Conservation (phyloP, 2,888 invertebrate species). For the Pristionchus japonicus region DNA sequence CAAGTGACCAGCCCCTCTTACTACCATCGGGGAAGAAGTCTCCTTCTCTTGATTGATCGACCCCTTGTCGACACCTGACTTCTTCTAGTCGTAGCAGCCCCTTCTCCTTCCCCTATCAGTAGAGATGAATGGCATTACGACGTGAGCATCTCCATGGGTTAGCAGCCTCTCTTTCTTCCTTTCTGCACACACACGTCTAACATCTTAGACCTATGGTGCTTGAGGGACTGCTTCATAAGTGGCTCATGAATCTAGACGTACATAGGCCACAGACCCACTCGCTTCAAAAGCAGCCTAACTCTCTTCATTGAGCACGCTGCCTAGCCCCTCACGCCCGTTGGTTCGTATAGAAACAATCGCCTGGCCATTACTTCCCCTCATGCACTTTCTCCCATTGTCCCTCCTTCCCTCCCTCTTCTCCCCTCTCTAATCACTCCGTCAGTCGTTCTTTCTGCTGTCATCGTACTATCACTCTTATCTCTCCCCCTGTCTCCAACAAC, state of each 20-base stretch:
- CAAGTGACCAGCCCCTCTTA: slow-evolving; percentile 24
- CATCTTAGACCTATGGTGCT: too few relatives aligned
- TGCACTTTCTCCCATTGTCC: slow-evolving; percentile 32
- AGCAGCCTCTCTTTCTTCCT: background rate
- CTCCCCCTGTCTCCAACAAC: background rate
- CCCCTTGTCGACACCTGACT: slow-evolving; percentile 17
- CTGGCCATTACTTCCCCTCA: background rate
- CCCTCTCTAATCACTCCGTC: background rate
- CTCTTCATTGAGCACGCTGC: too few relatives aligned
- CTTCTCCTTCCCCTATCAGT: slow-evolving; percentile 13
- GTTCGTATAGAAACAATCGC: too few relatives aligned
- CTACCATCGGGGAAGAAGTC: slow-evolving; percentile 14
- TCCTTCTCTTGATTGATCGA: background rate
- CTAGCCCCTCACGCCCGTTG: too few relatives aligned
- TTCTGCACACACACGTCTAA: background rate
- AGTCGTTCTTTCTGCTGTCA: slow-evolving; percentile 21
- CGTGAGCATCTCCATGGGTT: background rate
- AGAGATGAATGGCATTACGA: slow-evolving; percentile 40
- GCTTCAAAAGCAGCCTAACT: too few relatives aligned
- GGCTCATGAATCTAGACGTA: too few relatives aligned
- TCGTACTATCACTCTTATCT: slow-evolving; percentile 23
- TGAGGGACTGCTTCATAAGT: too few relatives aligned
- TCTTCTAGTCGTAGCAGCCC: background rate
- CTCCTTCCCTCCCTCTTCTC: background rate
- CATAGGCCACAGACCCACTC: too few relatives aligned